Base-by-base conservation (phyloP, 2,113 vertebrate species). In the Cebus imitator region DNA sequence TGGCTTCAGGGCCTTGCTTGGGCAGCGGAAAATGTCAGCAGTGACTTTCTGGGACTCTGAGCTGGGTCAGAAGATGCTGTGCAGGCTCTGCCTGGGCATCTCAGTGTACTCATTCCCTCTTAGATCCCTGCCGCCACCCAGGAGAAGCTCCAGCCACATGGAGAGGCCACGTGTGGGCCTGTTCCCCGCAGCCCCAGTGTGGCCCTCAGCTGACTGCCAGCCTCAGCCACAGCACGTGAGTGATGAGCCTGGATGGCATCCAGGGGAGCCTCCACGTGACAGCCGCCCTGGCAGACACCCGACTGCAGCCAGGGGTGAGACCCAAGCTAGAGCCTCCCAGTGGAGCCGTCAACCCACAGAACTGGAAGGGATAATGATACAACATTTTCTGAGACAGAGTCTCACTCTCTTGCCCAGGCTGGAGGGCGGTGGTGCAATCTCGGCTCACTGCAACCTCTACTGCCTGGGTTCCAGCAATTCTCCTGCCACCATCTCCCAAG, bases 181-280 rank as follows among this genome's bases (percentile, higher is more conserved):
- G 12, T 13, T 18, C 35, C 45, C 40, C 9, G 21, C 35, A 40
- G 43, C 3, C 43, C 23, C 23, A 2, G 40, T 21, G 16, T 32
- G 5, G 48, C 37, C 37, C 80, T 32, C 66, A 8, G 11, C 50
- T 23, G 25, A 13, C 25, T 3, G 23, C 43, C 52, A 12, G 58
- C n/a, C 1, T 6, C 40, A n/a, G 43, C 80, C 18, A 13, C 32
- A 27, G 40, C 32, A 2, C 0, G 0, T 2, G 16, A 79, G 13
- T 17, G 32, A 13, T 27, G 6, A 1, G 30, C 21, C 35, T 25
- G 25, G 40, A 35, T 23, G 3, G 40, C 61, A 37, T 11, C 27
- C 75, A 2, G 20, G 1, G 3, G 2, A n/a, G 30, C 27, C 23
- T 50, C 37, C 48, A 27, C 37, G 13, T 3, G 37, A 25, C 0